Evolutionary conservation across 2,113 vertebrate genomes (phyloP).

Genomic region (Choloepus hoffmanni): DNA sequence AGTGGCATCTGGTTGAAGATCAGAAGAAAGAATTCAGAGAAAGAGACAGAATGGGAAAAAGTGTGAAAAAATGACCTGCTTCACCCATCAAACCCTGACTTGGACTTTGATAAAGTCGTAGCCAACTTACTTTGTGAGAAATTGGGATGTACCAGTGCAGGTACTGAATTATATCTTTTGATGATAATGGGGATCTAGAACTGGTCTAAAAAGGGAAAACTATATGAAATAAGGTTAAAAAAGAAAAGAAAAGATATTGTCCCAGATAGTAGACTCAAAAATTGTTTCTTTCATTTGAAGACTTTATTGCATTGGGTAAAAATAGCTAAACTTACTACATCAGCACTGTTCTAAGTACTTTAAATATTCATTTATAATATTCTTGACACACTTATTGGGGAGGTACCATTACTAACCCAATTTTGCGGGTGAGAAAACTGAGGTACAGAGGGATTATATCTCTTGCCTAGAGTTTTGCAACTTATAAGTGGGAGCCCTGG

Average conservation of each 20-base stretch:
- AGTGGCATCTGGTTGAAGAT: not conserved
- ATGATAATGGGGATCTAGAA: not conserved
- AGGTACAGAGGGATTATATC: not conserved
- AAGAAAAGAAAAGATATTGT: not conserved
- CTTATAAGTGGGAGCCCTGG: not conserved
- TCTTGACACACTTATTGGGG: not conserved
- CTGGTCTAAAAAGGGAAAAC: not conserved
- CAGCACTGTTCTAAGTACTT: not conserved
- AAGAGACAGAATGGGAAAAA: not conserved
- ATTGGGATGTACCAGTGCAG: not conserved
- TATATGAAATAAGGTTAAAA: not conserved
- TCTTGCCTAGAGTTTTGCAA: not conserved
- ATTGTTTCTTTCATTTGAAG: not conserved
- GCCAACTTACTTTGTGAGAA: not conserved
- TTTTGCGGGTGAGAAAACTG: not conserved
- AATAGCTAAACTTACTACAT: not conserved
- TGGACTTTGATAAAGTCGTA: not conserved
- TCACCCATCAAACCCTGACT: not conserved
- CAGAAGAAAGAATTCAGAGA: conserved; percentile 54
- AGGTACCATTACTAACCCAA: not conserved
- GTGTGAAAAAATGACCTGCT: not conserved
- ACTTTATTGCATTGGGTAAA: not conserved
- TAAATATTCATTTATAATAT: not conserved
- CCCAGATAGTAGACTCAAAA: not conserved
- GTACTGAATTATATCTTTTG: not conserved